Conservation (phyloP, 2,797 vertebrate species). For the Myotis planiceps region DNA sequence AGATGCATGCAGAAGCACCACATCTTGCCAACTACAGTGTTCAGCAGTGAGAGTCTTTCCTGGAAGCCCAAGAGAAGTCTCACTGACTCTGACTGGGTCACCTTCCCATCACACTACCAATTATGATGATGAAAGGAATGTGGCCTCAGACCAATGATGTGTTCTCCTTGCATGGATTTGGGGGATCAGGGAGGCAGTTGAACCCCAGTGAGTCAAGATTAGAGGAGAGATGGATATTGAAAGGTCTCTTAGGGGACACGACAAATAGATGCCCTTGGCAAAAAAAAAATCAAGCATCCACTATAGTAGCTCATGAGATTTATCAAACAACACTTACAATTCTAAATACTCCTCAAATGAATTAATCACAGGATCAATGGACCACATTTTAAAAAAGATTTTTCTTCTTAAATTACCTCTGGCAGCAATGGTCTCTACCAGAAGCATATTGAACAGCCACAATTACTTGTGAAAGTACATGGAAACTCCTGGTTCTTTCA, state of each 20-base stretch:
- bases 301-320: not conserved
- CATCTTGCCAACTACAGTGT: not conserved
- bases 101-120: not conserved
- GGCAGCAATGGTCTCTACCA: not conserved
- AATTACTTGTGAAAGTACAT: not conserved
- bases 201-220: not conserved
- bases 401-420: constrained; percentile 40
- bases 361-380: not conserved
- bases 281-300: not conserved
- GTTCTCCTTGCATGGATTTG: not conserved
- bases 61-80: not conserved
- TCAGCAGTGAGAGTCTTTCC: not conserved
- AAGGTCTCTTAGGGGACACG: not conserved
- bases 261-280: not conserved
- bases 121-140: not conserved
- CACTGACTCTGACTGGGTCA: not conserved
- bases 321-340: not conserved
- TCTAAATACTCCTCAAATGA: not conserved
- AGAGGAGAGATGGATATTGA: not conserved
- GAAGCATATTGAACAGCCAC: not conserved
- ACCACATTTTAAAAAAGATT: not conserved
- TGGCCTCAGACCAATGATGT: not conserved
- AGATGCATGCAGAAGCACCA: not conserved
- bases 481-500: not conserved
- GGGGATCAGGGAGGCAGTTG: not conserved